Evolutionary conservation across 2,797 vertebrate genomes (phyloP).

Genomic region (Holocentrus rufus): DNA sequence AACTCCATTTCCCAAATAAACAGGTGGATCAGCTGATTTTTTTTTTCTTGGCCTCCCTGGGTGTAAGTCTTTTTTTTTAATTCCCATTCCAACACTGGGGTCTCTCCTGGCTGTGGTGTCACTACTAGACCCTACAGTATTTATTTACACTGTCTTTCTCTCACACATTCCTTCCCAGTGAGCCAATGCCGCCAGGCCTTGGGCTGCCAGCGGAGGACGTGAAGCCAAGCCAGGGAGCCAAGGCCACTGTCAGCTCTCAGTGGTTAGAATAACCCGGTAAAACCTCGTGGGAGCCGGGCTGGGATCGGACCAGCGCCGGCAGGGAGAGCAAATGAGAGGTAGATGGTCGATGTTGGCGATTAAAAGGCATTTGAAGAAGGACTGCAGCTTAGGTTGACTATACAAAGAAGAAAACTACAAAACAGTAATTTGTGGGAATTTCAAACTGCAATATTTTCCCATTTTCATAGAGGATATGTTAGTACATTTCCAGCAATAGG

Average conservation of each 20-base stretch:
- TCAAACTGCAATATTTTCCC: background rate
- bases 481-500: too few relatives aligned
- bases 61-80: constrained; percentile 5
- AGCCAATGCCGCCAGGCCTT: constrained; percentile 80
- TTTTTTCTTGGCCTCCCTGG: too few relatives aligned
- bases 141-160: constrained; percentile 93
- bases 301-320: constrained; percentile 38
- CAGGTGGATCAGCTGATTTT: constrained; percentile 55
- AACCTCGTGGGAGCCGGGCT: constrained; percentile 68
- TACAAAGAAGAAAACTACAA: background rate
- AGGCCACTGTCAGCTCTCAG: constrained; percentile 79
- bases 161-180: constrained; percentile 94
- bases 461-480: background rate
- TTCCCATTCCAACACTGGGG: constrained; percentile 21
- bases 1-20: background rate
- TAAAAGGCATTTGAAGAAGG: background rate
- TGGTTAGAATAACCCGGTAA: constrained; percentile 78
- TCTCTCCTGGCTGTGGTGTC: constrained; percentile 60
- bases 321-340: constrained; percentile 46
- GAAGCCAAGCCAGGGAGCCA: constrained; percentile 66
- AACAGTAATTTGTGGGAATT: too few relatives aligned
- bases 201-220: constrained; percentile 71
- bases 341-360: constrained; percentile 14
- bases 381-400: constrained; percentile 2
- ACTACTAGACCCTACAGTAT: constrained; percentile 81